Conservation (phyloP, 2,888 invertebrate species). For the Dynastes hyllus region DNA sequence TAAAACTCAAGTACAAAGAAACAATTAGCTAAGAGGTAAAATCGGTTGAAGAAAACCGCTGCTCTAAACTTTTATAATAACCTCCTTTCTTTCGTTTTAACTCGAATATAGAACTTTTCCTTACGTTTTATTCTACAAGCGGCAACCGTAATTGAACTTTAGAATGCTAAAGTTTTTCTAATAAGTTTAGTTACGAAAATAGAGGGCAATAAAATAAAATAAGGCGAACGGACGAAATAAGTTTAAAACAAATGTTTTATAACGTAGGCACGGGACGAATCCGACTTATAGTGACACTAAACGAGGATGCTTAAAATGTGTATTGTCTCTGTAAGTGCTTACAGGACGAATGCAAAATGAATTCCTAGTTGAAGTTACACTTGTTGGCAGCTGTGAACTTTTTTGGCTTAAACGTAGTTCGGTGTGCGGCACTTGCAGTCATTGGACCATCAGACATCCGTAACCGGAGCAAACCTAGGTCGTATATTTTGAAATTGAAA, state of each 20-base stretch:
- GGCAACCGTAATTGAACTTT: conserved; percentile 31
- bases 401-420: conserved; percentile 25
- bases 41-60: conserved; percentile 67
- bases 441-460: not conserved
- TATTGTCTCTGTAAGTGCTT: not conserved
- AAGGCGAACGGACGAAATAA: not conserved
- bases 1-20: conserved; percentile 64
- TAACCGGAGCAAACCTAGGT: not conserved
- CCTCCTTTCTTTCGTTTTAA: conserved; percentile 29
- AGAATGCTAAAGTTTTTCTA: conserved; percentile 36
- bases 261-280: not conserved
- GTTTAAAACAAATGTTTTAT: conserved; percentile 37
- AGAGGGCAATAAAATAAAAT: conserved; percentile 26
- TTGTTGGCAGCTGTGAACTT: conserved; percentile 23
- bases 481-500: conserved; percentile 6
- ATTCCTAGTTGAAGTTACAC: conserved; percentile 35
- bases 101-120: conserved; percentile 9
- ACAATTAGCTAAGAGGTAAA: conserved; percentile 71
- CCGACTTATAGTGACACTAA: conserved; percentile 26
- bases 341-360: conserved; percentile 18
- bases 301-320: conserved; percentile 28
- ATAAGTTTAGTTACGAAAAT: conserved; percentile 35
- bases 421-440: not conserved
- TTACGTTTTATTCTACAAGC: conserved; percentile 14
- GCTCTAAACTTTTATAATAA: conserved; percentile 52